Base-by-base conservation (phyloP, 2,888 invertebrate species). In the Smittia aterrima region DNA sequence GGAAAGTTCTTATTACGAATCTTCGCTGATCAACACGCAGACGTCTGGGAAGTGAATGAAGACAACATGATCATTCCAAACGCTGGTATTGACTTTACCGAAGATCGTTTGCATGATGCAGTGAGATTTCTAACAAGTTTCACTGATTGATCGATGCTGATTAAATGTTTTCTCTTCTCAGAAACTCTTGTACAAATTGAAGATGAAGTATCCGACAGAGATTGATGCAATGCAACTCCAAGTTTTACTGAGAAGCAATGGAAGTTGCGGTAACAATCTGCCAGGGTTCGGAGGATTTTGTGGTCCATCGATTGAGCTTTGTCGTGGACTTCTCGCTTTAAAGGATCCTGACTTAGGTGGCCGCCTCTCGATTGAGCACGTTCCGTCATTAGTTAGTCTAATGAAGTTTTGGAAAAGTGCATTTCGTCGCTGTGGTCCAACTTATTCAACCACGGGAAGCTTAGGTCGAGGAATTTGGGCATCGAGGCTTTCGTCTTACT, bases 1-100 rank as follows among this genome's bases (percentile, higher is more conserved):
- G 89, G 88, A 75, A 88, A 88, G 82, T 92, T 91, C 82, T 84
- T 91, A 76, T 84, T 92, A 77, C 84, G 90, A 78, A 87, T 91
- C 77, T 85, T 90, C 77, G 90, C 90, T 13, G 90, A 91, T 82
- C 88, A 89, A 79, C 89, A 88, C 80, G 87, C 89, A 78, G 89
- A 89, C 81, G 89, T 91, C 77, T 91, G 90, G 90, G 90, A 91
- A 84, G 89, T 89, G 75, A 91, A 91, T 81, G 90, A 91, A 79
- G 91, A 91, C 81, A 91, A 91, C 81, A 85, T 88, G 85, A 84
- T 91, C 66, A 86, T 89, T 76, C 84, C 88, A 76, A 88, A 89
- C 80, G 85, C 89, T 76, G 84, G 87, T 1, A 80, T 86, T 1
- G 89, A 89, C 79, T 85, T 87, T 79, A 81, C 85, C 77, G 88